Percentiles rank a stretch among this genome's conserved stretches.
Evolutionary conservation across 2,888 invertebrate species (phyloP).

Genomic region (Erannis defoliaria): DNA sequence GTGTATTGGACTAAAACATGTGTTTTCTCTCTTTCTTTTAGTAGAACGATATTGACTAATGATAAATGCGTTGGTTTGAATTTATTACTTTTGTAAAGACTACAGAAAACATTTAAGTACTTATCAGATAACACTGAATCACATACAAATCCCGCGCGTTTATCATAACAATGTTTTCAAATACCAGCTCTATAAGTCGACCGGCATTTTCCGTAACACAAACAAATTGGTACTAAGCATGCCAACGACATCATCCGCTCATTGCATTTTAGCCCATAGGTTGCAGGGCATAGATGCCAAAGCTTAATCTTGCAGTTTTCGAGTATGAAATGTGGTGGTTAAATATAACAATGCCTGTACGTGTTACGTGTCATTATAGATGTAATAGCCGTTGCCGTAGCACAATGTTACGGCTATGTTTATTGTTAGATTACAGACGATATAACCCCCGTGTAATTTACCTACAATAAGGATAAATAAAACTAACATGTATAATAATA

Average conservation of each 20-base stretch:
- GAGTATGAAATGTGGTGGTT: slow-evolving; percentile 11
- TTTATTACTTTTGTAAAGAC: not conserved
- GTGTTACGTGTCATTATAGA: slow-evolving; percentile 30
- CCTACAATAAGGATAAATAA: not conserved
- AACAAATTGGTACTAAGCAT: slow-evolving; percentile 20
- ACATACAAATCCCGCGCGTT: not conserved
- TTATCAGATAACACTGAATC: not conserved
- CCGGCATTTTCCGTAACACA: slow-evolving; percentile 31
- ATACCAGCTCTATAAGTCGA: slow-evolving; percentile 6
- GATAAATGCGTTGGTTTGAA: not conserved
- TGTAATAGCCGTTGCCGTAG: slow-evolving; percentile 15
- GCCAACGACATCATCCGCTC: not conserved
- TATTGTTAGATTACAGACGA: slow-evolving; percentile 21
- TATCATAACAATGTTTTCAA: slow-evolving; percentile 31
- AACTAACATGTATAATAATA: too few relatives aligned
- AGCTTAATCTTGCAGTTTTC: not conserved
- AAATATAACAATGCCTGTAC: slow-evolving; percentile 34
- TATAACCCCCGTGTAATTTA: slow-evolving; percentile 1
- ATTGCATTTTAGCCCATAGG: slow-evolving; percentile 7
- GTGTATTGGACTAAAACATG: too few relatives aligned
- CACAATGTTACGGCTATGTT: slow-evolving; percentile 9
- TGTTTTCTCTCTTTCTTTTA: too few relatives aligned
- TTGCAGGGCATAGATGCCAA: slow-evolving; percentile 3
- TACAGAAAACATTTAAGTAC: too few relatives aligned
- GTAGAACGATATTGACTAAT: too few relatives aligned